Evolutionary conservation across 2,113 vertebrate genomes (phyloP).

Genomic region (Xenus cinereus): DNA sequence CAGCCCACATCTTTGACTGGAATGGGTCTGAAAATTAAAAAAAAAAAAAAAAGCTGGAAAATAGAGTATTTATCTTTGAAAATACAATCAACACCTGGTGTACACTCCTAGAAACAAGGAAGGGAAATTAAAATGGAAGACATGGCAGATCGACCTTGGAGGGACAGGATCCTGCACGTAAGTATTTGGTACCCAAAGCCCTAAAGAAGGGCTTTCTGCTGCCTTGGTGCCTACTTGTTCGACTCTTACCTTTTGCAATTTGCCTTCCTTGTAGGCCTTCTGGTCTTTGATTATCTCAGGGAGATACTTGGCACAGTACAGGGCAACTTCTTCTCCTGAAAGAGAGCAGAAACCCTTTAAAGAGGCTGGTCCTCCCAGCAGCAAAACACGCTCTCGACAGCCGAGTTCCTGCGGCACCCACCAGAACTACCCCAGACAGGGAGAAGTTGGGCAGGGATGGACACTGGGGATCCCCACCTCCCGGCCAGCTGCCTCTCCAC

Average conservation of each 20-base stretch:
- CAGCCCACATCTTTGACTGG: neutral
- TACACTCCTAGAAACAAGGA: neutral
- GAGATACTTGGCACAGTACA: conserved; percentile 98
- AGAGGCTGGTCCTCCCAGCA: neutral
- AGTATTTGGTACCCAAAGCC: neutral
- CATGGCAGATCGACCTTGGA: neutral
- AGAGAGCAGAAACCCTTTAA: conserved; percentile 9
- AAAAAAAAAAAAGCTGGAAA: neutral
- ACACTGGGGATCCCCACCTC: neutral
- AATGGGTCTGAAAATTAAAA: neutral
- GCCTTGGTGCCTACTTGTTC: no score
- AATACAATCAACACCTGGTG: neutral
- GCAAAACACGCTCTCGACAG: neutral
- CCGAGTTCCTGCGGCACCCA: neutral
- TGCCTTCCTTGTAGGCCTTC: conserved; percentile 95
- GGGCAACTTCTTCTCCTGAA: conserved; percentile 94
- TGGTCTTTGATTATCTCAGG: conserved; percentile 97
- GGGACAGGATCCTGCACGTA: neutral
- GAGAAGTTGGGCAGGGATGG: neutral
- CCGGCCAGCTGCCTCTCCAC: neutral
- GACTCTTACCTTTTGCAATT: conserved; percentile 90
- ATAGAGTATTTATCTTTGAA: neutral
- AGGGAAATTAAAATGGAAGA: neutral
- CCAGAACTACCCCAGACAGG: neutral
- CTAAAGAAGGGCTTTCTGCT: neutral